These are phyloP conservation scores for Aphodius sticticus DNA, from an alignment of 2,888 invertebrate species.

Conservation along the genomic window DNA sequence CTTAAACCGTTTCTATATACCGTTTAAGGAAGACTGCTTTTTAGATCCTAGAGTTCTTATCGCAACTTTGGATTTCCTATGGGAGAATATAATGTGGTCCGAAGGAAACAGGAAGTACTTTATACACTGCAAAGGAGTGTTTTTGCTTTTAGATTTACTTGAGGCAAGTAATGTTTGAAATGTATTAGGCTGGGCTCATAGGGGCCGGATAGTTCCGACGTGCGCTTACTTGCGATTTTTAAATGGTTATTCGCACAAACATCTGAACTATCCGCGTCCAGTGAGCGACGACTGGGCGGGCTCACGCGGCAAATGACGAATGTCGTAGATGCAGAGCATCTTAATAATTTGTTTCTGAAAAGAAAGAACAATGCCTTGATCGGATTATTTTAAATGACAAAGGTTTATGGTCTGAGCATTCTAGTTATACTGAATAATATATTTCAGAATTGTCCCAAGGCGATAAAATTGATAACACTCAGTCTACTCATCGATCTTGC, in stretches of 20 bases:
- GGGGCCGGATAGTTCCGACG: too few species aligned
- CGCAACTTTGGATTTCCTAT: conserved; percentile 57
- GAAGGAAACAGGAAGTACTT: conserved; percentile 52
- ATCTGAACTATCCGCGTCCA: too few species aligned
- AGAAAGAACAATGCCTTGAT: too few species aligned
- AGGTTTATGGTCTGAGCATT: too few species aligned
- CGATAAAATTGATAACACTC: conserved; percentile 50
- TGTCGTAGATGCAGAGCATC: too few species aligned
- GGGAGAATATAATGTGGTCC: conserved; percentile 55
- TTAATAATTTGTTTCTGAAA: too few species aligned
- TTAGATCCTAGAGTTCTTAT: conserved; percentile 57
- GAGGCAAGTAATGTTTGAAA: conserved; percentile 45
- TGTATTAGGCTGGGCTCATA: too few species aligned
- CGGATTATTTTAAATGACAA: too few species aligned
- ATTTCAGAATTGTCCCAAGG: not conserved
- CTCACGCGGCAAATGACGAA: too few species aligned
- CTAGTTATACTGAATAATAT: conserved; percentile 4
- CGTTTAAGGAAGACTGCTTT: conserved; percentile 49
- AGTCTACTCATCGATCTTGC: conserved; percentile 52
- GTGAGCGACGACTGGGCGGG: too few species aligned
- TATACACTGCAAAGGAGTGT: conserved; percentile 55
- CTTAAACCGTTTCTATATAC: conserved; percentile 25
- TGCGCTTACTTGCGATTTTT: not conserved
- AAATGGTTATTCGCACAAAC: not conserved
- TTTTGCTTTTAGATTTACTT: conserved; percentile 57